phyloP scores from a whole-genome alignment of 2,797 vertebrate species.

The Pithecia hirsuta region DNA sequence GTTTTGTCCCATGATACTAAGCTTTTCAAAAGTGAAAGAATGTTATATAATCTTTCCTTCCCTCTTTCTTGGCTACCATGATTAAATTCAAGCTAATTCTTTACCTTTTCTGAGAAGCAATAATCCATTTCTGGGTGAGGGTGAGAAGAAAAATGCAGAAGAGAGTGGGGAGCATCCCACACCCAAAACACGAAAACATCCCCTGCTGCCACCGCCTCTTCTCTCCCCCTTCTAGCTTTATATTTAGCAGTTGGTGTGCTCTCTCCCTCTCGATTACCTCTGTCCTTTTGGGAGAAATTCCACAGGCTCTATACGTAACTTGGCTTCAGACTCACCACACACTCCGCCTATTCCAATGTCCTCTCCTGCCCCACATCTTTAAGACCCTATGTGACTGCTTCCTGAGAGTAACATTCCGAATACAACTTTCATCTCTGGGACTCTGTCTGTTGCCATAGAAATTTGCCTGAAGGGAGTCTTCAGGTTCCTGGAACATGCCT shows the following conservation, averaged over 20 bases:
- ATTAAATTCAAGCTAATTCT: background rate
- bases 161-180: background rate
- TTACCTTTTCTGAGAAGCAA: slow-evolving; percentile 16
- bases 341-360: background rate
- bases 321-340: background rate
- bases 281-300: background rate
- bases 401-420: slow-evolving; percentile 70
- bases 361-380: background rate
- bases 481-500: slow-evolving; percentile 49
- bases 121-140: background rate
- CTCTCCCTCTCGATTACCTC: background rate
- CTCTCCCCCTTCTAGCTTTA: background rate
- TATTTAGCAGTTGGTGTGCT: background rate
- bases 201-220: background rate
- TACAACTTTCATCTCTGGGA: slow-evolving; percentile 69
- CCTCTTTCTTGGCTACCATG: background rate
- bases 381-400: background rate
- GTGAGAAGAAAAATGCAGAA: background rate
- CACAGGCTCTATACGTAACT: background rate
- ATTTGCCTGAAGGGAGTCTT: slow-evolving; percentile 70
- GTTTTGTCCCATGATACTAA: background rate
- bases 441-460: slow-evolving; percentile 81
- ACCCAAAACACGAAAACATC: background rate
- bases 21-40: background rate
- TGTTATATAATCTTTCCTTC: background rate